Evolutionary conservation across 2,888 invertebrate species (phyloP).

Genomic region (Drosophila macrospina): DNA sequence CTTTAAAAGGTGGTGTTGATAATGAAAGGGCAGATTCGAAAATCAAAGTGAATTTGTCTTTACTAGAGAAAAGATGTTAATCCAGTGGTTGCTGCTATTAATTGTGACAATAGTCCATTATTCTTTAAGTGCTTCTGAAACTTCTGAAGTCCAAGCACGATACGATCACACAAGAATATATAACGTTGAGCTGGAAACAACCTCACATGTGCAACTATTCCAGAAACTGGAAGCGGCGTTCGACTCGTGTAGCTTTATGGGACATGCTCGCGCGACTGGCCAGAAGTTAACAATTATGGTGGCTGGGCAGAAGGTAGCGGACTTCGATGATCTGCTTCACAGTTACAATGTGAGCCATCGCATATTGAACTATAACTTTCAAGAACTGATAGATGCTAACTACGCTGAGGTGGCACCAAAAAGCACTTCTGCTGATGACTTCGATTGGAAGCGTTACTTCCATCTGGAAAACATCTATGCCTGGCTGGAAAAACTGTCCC

Average conservation of each 20-base stretch:
- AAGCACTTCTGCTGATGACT: conserved; percentile 50
- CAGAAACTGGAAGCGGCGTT: conserved; percentile 76
- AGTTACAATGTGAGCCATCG: conserved; percentile 76
- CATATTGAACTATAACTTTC: conserved; percentile 75
- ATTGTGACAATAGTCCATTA: conserved; percentile 34
- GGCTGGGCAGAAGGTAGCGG: conserved; percentile 82
- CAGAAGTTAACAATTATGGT: conserved; percentile 83
- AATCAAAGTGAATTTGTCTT: conserved; percentile 14
- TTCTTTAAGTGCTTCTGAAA: neutral
- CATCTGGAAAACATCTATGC: conserved; percentile 82
- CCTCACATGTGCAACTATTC: conserved; percentile 52
- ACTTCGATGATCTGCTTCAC: conserved; percentile 72
- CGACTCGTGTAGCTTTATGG: conserved; percentile 83
- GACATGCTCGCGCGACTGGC: conserved; percentile 76
- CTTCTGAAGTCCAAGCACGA: conserved; percentile 59
- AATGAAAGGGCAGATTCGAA: neutral
- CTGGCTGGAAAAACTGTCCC: conserved; percentile 78
- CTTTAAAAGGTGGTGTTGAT: conserved; percentile 31
- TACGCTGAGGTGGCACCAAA: conserved; percentile 62
- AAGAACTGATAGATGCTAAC: conserved; percentile 78
- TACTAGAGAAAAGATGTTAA: conserved; percentile 47
- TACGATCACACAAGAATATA: conserved; percentile 83
- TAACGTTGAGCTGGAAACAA: conserved; percentile 55
- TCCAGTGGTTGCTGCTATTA: conserved; percentile 15
- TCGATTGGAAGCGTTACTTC: conserved; percentile 83